These are phyloP conservation scores for Pygathrix nemaeus DNA, from an alignment of 2,113 vertebrate genomes.

Conservation along the genomic window DNA sequence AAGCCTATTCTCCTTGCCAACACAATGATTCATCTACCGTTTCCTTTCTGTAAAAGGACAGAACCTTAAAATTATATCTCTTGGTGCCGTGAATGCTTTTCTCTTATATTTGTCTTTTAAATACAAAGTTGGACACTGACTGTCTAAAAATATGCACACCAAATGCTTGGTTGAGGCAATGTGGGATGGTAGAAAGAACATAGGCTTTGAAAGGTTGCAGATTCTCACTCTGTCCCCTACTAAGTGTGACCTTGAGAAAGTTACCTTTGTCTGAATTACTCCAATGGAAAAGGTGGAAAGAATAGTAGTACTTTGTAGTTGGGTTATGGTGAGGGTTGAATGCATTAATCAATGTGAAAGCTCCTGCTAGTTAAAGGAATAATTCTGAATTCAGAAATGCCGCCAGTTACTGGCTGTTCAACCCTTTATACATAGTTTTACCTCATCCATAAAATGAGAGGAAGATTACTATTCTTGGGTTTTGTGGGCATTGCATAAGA, in stretches of 20 bases:
- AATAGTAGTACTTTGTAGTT: background rate
- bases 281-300: background rate
- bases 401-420: background rate
- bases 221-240: background rate
- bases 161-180: background rate
- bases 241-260: background rate
- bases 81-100: background rate
- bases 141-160: background rate
- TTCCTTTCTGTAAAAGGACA: background rate
- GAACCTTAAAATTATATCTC: background rate
- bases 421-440: background rate
- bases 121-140: background rate
- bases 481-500: background rate
- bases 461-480: background rate
- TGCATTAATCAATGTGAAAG: background rate
- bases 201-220: background rate
- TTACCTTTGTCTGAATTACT: background rate
- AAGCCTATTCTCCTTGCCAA: background rate
- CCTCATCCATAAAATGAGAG: constrained; percentile 22
- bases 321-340: background rate
- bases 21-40: background rate
- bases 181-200: background rate
- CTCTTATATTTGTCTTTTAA: background rate
- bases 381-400: background rate
- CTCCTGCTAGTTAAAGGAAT: background rate